These are phyloP conservation scores for Erebia aethiops DNA, from an alignment of 2,888 invertebrate genomes.

Conservation along the genomic window DNA sequence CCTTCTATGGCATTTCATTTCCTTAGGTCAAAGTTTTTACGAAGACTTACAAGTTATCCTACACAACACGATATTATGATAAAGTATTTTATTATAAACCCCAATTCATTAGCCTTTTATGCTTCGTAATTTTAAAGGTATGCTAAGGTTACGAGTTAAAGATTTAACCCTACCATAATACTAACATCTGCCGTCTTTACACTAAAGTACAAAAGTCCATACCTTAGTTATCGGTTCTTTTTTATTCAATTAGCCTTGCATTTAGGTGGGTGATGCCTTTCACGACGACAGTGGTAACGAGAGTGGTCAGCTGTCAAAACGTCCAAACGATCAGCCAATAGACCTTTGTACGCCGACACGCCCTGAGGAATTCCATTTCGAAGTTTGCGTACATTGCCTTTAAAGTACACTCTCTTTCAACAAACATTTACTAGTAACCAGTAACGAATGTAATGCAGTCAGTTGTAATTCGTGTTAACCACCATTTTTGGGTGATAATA, in stretches of 20 bases:
- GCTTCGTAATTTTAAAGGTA: neutral
- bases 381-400: slow-evolving; percentile 25
- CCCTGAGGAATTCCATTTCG: slow-evolving; percentile 32
- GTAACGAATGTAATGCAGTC: slow-evolving; percentile 47
- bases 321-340: slow-evolving; percentile 78
- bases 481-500: slow-evolving; percentile 47
- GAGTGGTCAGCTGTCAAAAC: slow-evolving; percentile 82
- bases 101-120: neutral
- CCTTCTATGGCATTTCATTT: neutral
- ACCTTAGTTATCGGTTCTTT: slow-evolving; percentile 76
- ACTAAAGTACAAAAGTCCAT: slow-evolving; percentile 70
- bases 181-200: slow-evolving; percentile 50
- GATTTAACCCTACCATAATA: slow-evolving; percentile 9
- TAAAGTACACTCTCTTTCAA: neutral
- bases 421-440: slow-evolving; percentile 13
- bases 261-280: slow-evolving; percentile 79
- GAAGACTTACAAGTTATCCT: neutral
- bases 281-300: slow-evolving; percentile 80
- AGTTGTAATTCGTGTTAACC: slow-evolving; percentile 20
- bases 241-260: slow-evolving; percentile 83
- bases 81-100: neutral
- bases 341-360: slow-evolving; percentile 44
- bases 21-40: slow-evolving; percentile 3
- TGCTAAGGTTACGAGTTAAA: neutral
- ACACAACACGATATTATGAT: neutral